Percentiles rank a stretch among this genome's conserved stretches.
phyloP scores from a whole-genome alignment of 2,797 vertebrate species.

The Syngnathus rostellatus region DNA sequence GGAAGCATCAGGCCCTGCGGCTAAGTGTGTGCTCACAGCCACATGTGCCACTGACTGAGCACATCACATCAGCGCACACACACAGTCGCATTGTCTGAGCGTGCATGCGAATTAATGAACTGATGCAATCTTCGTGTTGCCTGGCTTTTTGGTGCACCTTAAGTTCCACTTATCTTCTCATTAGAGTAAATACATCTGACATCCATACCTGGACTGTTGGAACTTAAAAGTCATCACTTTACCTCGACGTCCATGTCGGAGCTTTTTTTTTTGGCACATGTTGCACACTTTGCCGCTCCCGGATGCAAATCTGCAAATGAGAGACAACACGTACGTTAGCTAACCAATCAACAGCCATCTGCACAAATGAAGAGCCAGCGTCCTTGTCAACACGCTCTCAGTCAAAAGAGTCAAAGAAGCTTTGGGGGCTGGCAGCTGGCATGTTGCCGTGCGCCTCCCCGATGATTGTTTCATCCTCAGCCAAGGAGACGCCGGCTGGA shows the following conservation, averaged over 20 bases:
- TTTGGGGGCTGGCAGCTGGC: constrained; percentile 15
- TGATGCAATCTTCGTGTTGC: constrained; percentile 13
- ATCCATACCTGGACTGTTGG: not conserved
- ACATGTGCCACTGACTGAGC: constrained; percentile 52
- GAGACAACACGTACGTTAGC: too few relatives aligned
- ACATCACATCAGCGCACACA: constrained; percentile 45
- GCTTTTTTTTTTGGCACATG: constrained; percentile 8
- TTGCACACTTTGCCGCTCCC: not conserved
- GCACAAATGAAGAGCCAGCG: too few relatives aligned
- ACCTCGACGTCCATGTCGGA: constrained; percentile 9
- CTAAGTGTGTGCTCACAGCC: constrained; percentile 21
- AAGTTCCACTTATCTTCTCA: constrained; percentile 11
- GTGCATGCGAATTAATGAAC: constrained; percentile 30
- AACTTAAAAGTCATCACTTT: constrained; percentile 22
- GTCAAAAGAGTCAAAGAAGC: constrained; percentile 25
- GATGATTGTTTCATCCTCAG: constrained; percentile 42
- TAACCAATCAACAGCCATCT: too few relatives aligned
- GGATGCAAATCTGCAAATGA: too few relatives aligned
- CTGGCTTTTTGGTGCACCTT: constrained; percentile 9
- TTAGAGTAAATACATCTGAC: constrained; percentile 22
- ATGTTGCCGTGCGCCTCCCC: constrained; percentile 8
- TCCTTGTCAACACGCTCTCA: constrained; percentile 19
- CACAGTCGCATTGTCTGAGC: constrained; percentile 21
- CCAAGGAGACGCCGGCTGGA: constrained; percentile 31
- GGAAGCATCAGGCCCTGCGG: constrained; percentile 20